These are phyloP conservation scores for Agelastica alni DNA, from an alignment of 2,888 invertebrate species.

Conservation along the genomic window DNA sequence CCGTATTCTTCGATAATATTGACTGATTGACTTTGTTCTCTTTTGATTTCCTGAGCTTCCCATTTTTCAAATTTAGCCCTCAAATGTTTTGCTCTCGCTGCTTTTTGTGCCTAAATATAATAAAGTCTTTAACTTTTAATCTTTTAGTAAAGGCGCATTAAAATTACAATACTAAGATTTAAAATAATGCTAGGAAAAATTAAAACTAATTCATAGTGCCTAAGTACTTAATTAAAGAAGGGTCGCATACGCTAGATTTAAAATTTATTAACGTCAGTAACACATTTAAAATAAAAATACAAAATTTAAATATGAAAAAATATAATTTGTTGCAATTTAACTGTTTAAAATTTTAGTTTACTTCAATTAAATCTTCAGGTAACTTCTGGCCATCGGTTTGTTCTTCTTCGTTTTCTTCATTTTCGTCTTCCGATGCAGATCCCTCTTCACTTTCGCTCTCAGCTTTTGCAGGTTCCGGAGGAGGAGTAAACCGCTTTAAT, in stretches of 20 bases:
- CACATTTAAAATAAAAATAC: no score
- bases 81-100: slow-evolving; percentile 82
- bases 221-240: no score
- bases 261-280: no score
- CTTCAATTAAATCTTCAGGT: slow-evolving; percentile 51
- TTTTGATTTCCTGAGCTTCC: slow-evolving; percentile 70
- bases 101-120: slow-evolving; percentile 65
- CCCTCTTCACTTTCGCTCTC: slow-evolving; percentile 54
- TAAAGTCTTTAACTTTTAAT: no score
- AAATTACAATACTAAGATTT: no score
- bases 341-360: slow-evolving; percentile 35
- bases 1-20: slow-evolving; percentile 55
- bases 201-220: no score
- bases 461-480: slow-evolving; percentile 66
- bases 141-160: no score
- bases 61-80: slow-evolving; percentile 88
- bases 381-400: slow-evolving; percentile 54
- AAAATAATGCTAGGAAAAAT: no score
- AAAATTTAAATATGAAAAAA: no score
- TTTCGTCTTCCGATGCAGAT: slow-evolving; percentile 54
- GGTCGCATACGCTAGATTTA: no score
- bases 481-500: slow-evolving; percentile 87
- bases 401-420: slow-evolving; percentile 56
- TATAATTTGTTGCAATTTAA: no score
- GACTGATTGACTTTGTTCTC: slow-evolving; percentile 56